phyloP scores from a whole-genome alignment of 2,888 invertebrate genomes.

The Pseudanteris insignis region DNA sequence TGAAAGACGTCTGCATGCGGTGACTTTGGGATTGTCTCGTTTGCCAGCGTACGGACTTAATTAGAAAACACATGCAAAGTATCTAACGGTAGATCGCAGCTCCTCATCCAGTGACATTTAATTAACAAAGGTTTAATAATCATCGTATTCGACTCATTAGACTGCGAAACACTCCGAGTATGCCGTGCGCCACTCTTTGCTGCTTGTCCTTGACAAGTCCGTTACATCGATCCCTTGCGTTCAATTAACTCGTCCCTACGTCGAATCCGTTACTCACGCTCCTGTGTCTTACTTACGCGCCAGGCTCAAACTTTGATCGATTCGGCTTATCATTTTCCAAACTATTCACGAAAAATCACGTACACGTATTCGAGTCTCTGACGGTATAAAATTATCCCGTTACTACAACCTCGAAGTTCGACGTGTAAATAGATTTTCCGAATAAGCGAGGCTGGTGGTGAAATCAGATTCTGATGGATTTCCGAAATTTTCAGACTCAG shows the following conservation, averaged over 20 bases:
- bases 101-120: conserved; percentile 13
- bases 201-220: too few species aligned
- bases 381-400: conserved; percentile 51
- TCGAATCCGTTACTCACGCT: too few species aligned
- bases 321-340: too few species aligned
- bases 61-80: conserved; percentile 22
- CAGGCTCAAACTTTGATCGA: too few species aligned
- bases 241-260: too few species aligned
- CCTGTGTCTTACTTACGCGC: too few species aligned
- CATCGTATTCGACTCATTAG: conserved; percentile 4
- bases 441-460: conserved; percentile 57
- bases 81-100: conserved; percentile 18
- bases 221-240: too few species aligned
- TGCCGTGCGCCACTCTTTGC: too few species aligned
- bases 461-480: conserved; percentile 31
- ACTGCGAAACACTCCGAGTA: too few species aligned
- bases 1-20: conserved; percentile 11
- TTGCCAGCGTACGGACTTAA: conserved; percentile 22
- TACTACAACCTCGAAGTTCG: conserved; percentile 57
- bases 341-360: too few species aligned
- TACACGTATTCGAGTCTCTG: neutral
- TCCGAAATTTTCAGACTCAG: too few species aligned
- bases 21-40: conserved; percentile 14
- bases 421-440: conserved; percentile 57
- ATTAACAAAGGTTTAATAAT: conserved; percentile 10